Percentiles rank a stretch among this genome's conserved stretches.
phyloP scores from a whole-genome alignment of 1,140 invertebrate genomes.

The Musca domestica region DNA sequence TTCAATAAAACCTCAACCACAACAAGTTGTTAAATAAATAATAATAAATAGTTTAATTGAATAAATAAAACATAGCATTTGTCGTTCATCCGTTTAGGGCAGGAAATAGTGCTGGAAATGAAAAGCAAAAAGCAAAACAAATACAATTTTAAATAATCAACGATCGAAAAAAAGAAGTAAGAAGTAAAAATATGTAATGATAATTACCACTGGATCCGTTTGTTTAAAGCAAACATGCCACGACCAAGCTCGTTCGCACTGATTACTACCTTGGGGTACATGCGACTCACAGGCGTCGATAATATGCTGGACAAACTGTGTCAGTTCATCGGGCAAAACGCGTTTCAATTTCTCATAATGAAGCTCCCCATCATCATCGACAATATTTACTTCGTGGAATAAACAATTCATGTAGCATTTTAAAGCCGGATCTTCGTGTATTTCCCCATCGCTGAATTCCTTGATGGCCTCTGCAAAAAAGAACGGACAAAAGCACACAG shows the following conservation, averaged over 20 bases:
- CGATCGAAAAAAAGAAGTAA: no score
- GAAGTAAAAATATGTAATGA: no score
- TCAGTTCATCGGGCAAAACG: constrained; percentile 4
- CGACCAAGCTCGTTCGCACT: constrained; percentile 32
- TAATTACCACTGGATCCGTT: constrained; percentile 3
- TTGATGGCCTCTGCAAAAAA: constrained; percentile 39
- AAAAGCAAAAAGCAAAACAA: no score
- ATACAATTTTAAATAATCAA: no score
- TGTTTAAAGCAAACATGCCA: constrained; percentile 34
- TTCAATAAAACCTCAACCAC: no score
- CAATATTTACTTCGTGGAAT: constrained; percentile 46
- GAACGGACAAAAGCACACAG: background rate
- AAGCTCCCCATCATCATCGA: constrained; percentile 48
- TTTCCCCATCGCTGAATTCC: constrained; percentile 49
- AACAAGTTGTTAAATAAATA: no score
- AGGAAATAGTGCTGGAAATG: no score
- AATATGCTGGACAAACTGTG: background rate
- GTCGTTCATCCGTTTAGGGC: no score
- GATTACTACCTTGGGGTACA: constrained; percentile 39
- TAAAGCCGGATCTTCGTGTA: constrained; percentile 46
- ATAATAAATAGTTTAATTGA: no score
- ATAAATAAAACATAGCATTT: no score
- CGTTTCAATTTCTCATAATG: constrained; percentile 40
- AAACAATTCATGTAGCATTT: constrained; percentile 52
- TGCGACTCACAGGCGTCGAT: constrained; percentile 16